Conservation (phyloP, 2,797 vertebrate genomes). For the Lutjanus argentimaculatus region DNA sequence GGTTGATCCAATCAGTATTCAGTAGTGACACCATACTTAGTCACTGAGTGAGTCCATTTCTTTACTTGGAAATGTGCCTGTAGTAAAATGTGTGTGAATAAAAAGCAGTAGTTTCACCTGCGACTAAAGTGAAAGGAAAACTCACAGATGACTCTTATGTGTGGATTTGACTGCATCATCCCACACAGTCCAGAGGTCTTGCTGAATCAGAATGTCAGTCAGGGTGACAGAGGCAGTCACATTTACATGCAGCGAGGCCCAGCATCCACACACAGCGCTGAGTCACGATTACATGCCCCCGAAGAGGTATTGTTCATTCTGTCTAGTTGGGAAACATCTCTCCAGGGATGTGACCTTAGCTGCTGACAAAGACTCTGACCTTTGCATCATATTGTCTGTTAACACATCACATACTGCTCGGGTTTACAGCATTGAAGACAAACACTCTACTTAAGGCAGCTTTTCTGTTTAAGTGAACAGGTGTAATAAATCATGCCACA, state of each 20-base stretch:
- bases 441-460: background rate
- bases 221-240: slow-evolving; percentile 62
- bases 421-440: slow-evolving; percentile 7
- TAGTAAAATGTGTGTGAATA: background rate
- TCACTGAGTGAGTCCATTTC: slow-evolving; percentile 16
- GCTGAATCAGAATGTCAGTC: slow-evolving; percentile 70
- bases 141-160: background rate
- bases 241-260: slow-evolving; percentile 69
- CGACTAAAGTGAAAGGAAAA: slow-evolving; percentile 27
- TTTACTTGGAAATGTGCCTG: slow-evolving; percentile 8
- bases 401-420: slow-evolving; percentile 48
- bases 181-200: slow-evolving; percentile 52
- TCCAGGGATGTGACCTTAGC: slow-evolving; percentile 72
- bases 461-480: background rate
- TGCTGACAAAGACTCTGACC: slow-evolving; percentile 77
- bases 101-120: background rate
- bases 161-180: slow-evolving; percentile 41
- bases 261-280: slow-evolving; percentile 56
- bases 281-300: slow-evolving; percentile 72
- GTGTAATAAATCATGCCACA: background rate
- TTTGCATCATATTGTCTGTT: slow-evolving; percentile 72
- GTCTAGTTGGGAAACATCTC: slow-evolving; percentile 72
- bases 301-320: slow-evolving; percentile 77
- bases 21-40: slow-evolving; percentile 19
- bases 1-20: slow-evolving; percentile 41